Evolutionary conservation across 2,888 invertebrate species (phyloP).

Genomic region (Myopa testacea): DNA sequence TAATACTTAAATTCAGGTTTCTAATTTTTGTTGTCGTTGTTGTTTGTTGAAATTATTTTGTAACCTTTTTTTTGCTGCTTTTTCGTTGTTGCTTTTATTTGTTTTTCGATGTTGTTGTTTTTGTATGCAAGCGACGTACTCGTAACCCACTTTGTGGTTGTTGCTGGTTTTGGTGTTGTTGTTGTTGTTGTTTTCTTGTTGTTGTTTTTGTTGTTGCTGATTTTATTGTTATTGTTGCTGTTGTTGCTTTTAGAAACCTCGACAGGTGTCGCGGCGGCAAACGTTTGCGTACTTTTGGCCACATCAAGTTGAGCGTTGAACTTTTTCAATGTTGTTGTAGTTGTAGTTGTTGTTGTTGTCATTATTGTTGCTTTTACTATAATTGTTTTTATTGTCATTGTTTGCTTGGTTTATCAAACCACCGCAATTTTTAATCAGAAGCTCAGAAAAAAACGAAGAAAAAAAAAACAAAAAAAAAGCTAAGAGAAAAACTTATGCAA

Average conservation of each 20-base stretch:
- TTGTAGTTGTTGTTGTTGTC: neutral
- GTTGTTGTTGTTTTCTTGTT: too few relatives aligned
- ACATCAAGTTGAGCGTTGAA: neutral
- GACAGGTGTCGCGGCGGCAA: neutral
- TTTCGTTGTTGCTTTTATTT: neutral
- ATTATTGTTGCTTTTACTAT: neutral
- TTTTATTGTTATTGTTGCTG: too few relatives aligned
- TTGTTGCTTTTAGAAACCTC: neutral
- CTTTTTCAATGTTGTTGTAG: neutral
- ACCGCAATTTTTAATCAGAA: neutral
- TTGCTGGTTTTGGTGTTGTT: too few relatives aligned
- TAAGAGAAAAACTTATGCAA: neutral
- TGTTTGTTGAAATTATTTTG: neutral
- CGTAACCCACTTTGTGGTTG: neutral
- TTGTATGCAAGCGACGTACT: neutral
- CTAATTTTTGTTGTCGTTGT: too few relatives aligned
- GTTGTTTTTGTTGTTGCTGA: too few relatives aligned
- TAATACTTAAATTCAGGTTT: neutral
- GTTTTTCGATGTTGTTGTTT: neutral
- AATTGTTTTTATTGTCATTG: neutral
- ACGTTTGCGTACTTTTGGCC: neutral
- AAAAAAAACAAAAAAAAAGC: too few relatives aligned
- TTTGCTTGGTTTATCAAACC: neutral
- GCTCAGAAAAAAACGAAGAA: too few relatives aligned
- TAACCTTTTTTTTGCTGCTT: neutral